These are phyloP conservation scores for Paradoxurus hermaphroditus DNA, from an alignment of 2,113 vertebrate species.

Conservation along the genomic window DNA sequence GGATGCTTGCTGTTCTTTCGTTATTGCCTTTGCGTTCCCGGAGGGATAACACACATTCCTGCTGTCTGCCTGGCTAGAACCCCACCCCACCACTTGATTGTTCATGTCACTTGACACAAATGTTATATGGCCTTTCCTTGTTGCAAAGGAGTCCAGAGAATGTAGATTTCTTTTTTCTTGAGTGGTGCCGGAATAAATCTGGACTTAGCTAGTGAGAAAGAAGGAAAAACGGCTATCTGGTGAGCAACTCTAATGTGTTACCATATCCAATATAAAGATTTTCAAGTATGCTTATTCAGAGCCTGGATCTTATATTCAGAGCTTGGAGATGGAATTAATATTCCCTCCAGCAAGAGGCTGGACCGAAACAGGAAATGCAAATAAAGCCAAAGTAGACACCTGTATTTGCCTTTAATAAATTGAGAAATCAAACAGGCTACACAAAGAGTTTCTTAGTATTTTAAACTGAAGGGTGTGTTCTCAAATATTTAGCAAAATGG, in stretches of 20 bases:
- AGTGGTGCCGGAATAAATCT: background rate
- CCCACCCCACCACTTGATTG: background rate
- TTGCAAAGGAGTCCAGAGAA: background rate
- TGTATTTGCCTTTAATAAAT: background rate
- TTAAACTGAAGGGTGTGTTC: background rate
- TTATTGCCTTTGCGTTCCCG: background rate
- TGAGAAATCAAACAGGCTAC: background rate
- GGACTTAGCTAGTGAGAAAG: background rate
- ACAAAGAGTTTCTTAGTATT: slow-evolving; percentile 8
- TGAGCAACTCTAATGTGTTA: background rate
- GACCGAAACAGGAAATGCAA: background rate
- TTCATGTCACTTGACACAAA: background rate
- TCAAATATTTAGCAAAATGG: background rate
- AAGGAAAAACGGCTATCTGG: background rate
- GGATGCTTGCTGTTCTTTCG: background rate
- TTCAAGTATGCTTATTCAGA: background rate
- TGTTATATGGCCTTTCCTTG: background rate
- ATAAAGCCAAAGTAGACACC: background rate
- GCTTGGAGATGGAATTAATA: background rate
- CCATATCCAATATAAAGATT: background rate
- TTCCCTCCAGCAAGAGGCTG: background rate
- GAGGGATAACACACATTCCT: background rate
- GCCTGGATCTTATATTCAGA: background rate
- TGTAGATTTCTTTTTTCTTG: background rate
- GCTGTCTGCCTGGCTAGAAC: background rate